phyloP scores from a whole-genome alignment of 1,140 invertebrate genomes.

The Philopotamus ludificatus region DNA sequence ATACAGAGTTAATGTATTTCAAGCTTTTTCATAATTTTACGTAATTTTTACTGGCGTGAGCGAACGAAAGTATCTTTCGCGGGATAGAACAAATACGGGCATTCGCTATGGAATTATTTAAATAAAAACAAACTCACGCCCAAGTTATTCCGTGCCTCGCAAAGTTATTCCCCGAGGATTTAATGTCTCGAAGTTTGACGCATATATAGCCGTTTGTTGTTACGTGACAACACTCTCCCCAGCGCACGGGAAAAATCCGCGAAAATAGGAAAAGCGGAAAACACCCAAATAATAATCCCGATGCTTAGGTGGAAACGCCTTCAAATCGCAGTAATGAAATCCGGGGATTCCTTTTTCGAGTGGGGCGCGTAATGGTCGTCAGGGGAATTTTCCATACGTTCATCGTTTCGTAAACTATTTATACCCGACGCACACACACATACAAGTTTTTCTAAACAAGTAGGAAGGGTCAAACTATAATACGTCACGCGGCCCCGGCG shows the following conservation, averaged over 20 bases:
- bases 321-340: conserved; percentile 25
- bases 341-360: conserved; percentile 14
- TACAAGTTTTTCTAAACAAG: no score
- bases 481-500: no score
- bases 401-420: neutral
- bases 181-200: neutral
- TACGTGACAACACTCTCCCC: conserved; percentile 33
- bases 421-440: neutral
- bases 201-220: conserved; percentile 13
- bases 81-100: neutral
- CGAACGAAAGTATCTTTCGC: no score
- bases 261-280: conserved; percentile 9
- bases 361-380: neutral
- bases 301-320: conserved; percentile 10
- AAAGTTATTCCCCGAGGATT: neutral
- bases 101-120: neutral
- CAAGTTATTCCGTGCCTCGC: neutral
- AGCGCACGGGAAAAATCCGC: neutral
- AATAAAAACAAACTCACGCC: neutral
- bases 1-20: no score
- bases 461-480: no score
- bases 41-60: no score
- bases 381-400: neutral
- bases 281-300: conserved; percentile 17
- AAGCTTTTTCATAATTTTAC: no score